Conservation (phyloP, 1,140 invertebrate species). For the Apis mellifera region Amel_HAv3.1 CM009940.2:703501-704000, state of each 20-base stretch:
- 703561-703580: background rate
- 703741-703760: background rate
- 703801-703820: slow-evolving; percentile 23
- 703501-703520: slow-evolving; percentile 1
- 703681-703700: background rate
- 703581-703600: background rate
- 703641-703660: slow-evolving; percentile 20
- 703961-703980: background rate
- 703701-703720: background rate
- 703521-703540: background rate
- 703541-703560: background rate
- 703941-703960: background rate
- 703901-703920: slow-evolving; percentile 4
- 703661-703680: background rate
- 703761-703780: background rate
- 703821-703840: slow-evolving; percentile 6
- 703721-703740: background rate
- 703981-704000: background rate
- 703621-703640: slow-evolving; percentile 18
- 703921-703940: background rate
- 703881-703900: slow-evolving; percentile 41
- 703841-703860: background rate
- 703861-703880: slow-evolving; percentile 11
- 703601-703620: slow-evolving; percentile 23
- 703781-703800: slow-evolving; percentile 21